Evolutionary conservation across 1,140 invertebrate genomes (phyloP).

Genomic region (Drosophila fuyamai): DNA sequence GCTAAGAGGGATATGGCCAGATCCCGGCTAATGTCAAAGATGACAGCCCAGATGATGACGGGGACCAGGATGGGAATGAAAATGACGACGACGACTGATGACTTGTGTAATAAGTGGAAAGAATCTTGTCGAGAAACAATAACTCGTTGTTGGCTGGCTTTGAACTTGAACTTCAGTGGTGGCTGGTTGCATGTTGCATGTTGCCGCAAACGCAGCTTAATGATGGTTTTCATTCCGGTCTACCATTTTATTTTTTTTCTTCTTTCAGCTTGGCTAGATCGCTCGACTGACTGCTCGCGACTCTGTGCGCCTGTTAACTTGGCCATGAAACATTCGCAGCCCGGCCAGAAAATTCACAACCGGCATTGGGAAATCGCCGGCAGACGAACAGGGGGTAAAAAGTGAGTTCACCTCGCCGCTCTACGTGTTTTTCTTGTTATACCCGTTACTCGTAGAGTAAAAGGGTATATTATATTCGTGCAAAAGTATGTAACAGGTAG

Average conservation of each 20-base stretch:
- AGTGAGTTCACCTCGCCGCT: slow-evolving; percentile 54
- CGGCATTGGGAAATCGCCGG: slow-evolving; percentile 69
- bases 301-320: slow-evolving; percentile 79
- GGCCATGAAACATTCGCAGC: slow-evolving; percentile 80
- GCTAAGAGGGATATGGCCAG: slow-evolving; percentile 12
- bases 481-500: too few species aligned
- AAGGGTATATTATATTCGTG: too few species aligned
- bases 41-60: slow-evolving; percentile 66
- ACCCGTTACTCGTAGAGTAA: too few species aligned
- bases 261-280: slow-evolving; percentile 56
- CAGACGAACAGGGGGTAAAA: slow-evolving; percentile 44
- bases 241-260: slow-evolving; percentile 35
- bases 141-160: slow-evolving; percentile 67
- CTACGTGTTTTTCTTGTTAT: slow-evolving; percentile 79
- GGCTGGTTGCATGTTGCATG: slow-evolving; percentile 62
- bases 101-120: slow-evolving; percentile 83
- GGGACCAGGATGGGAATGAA: slow-evolving; percentile 35
- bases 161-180: slow-evolving; percentile 72
- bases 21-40: slow-evolving; percentile 76
- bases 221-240: slow-evolving; percentile 60
- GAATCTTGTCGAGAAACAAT: slow-evolving; percentile 82
- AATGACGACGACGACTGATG: slow-evolving; percentile 55
- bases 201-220: slow-evolving; percentile 65
- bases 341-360: slow-evolving; percentile 70
- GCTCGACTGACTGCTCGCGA: slow-evolving; percentile 35